Conservation (phyloP, 2,888 invertebrate species). For the Alloscopus bannaensis region DNA sequence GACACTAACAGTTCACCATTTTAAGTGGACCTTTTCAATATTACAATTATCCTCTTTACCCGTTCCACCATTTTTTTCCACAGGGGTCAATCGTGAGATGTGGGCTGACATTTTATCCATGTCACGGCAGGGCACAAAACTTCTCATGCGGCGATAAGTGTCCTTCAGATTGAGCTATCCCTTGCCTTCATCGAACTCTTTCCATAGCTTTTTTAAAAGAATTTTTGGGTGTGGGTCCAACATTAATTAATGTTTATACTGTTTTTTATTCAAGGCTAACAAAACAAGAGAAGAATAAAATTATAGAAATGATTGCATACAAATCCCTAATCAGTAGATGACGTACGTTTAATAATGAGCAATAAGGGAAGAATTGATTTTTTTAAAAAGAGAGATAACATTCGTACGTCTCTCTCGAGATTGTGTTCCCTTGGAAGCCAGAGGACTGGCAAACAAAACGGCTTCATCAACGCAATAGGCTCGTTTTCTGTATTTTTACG, state of each 20-base stretch:
- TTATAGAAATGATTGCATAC: background rate
- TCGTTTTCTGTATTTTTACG: background rate
- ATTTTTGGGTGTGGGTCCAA: conserved; percentile 15
- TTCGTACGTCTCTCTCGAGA: background rate
- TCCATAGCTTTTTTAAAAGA: background rate
- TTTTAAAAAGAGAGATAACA: background rate
- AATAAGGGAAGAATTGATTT: too few species aligned
- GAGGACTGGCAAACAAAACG: background rate
- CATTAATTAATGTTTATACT: background rate
- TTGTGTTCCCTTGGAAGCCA: background rate
- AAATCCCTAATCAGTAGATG: conserved; percentile 6
- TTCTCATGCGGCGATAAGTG: too few species aligned
- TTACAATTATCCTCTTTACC: background rate
- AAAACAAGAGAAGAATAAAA: background rate
- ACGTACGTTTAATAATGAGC: background rate
- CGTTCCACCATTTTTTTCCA: conserved; percentile 3
- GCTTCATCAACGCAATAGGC: background rate
- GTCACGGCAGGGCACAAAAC: background rate
- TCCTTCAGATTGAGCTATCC: background rate
- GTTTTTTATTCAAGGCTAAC: conserved; percentile 9
- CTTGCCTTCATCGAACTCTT: background rate
- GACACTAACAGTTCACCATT: too few species aligned
- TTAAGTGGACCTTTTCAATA: too few species aligned
- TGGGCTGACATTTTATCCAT: background rate
- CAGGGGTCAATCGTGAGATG: conserved; percentile 10